A percentile compares a stretch with the other conserved stretches of the same genome.
These are phyloP conservation scores for fruit fly (Drosophila melanogaster) DNA, from an alignment of 1,140 invertebrate genomes.

Conservation along the genomic window DNA sequence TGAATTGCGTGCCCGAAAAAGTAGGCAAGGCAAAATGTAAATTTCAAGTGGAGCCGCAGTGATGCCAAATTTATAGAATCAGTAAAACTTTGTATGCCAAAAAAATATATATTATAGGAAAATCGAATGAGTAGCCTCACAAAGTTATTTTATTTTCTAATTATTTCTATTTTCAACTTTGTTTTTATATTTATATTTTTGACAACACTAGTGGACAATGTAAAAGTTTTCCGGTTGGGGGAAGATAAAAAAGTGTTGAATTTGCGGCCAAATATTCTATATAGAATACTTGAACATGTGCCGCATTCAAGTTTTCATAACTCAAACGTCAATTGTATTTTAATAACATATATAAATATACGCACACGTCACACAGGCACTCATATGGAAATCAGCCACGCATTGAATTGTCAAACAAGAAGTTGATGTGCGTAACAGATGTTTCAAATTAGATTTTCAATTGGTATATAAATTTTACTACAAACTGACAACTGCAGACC, in stretches of 20 bases:
- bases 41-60: slow-evolving; percentile 8
- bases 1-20: slow-evolving; percentile 65
- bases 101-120: background rate
- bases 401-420: slow-evolving; percentile 27
- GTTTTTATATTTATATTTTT: background rate
- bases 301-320: slow-evolving; percentile 28
- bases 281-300: slow-evolving; percentile 32
- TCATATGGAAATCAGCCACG: slow-evolving; percentile 34
- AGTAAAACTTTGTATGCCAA: background rate
- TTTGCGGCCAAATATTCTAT: background rate
- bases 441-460: slow-evolving; percentile 5
- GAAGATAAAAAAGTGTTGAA: background rate
- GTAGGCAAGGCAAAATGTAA: slow-evolving; percentile 51
- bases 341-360: slow-evolving; percentile 60
- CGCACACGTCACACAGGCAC: background rate
- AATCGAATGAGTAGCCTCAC: no score
- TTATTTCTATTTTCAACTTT: no score
- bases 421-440: slow-evolving; percentile 21
- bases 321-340: slow-evolving; percentile 75
- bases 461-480: background rate
- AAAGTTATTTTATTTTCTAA: no score
- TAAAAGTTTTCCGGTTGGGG: slow-evolving; percentile 18
- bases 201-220: background rate
- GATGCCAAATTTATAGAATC: background rate
- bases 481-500: background rate